Base-by-base conservation (phyloP, 2,113 vertebrate genomes). In the Festucalex cinctus region DNA sequence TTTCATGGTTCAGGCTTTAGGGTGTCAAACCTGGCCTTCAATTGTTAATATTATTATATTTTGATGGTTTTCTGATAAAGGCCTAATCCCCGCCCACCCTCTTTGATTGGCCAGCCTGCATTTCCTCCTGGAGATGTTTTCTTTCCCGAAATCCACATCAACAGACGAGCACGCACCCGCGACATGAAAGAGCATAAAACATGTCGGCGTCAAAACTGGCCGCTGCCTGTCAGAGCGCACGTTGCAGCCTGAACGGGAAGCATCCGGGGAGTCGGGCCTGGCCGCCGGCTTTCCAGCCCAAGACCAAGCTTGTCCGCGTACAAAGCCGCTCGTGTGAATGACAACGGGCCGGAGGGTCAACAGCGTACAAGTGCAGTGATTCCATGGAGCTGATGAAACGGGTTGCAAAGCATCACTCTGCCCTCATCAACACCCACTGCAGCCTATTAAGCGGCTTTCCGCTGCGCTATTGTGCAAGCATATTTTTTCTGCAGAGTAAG, bases 401-500 rank as follows among this genome's bases (percentile, higher is more conserved):
- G 22, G 37, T 62, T 62, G 60, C 22, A 62, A 62, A 62, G 22
- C 60, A 62, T 41, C 60, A 43, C 13, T 24, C 60, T 7, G 14
- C 39, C 24, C 54, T 32, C 54, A 32, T 62, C 37, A 17, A 62
- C 36, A 62, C 59, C 59, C 59, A 9, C n/a, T 24, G 60, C 37
- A 26, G 22, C 20, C 60, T 26, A 24, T 43, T 37, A 62, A 43
- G 60, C 22, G 14, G n/a, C 39, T 62, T 44, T 43, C 43, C 22
- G 43, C 24, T 2, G 14, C n/a, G 22, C 37, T 24, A 61, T 41
- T 41, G 37, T 41, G 59, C 37, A 43, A 62, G 59, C 37, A 39
- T 14, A 43, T 62, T 62, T 44, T n/a, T 62, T 37, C 39, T 43
- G 39, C 60, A 9, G 60, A 62, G 60, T 62, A 62, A 62, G 60